Base-by-base conservation (phyloP, 2,888 invertebrate genomes). In the Hydropsyche betteni region DNA sequence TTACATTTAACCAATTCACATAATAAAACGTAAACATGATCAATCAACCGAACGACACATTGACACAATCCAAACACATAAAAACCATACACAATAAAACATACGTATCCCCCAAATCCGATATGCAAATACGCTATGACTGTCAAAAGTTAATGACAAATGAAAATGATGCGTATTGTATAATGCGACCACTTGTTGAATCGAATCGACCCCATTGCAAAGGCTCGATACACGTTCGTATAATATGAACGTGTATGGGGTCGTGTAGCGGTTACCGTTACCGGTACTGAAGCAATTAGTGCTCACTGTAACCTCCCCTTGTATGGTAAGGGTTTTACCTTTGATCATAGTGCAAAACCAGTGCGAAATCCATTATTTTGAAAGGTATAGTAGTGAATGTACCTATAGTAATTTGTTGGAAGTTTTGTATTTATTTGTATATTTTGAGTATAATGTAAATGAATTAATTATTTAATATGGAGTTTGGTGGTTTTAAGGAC, bases 221-320 rank as follows among this genome's bases (percentile, higher is more conserved):
- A 44, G 44, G 44, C 44, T 16, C 55, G 55, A 16, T 55, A 55
- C 55, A 55, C 55, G n/a, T 55, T 6, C 16, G 55, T 16, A 55
- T 14, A 14, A 55, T 64, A 64, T 6, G 34, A 34, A 12, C 5
- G 7, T 64, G 36, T 44, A 64, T 64, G 34, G 8, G 34, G 64
- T 64, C 8, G n/a, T 34, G 34, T 64, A 36, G 64, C 34, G 64
- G 64, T 64, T 64, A 34, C 36, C 36, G 64, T 44, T 44, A 10
- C 10, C 44, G 44, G 44, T 44, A 44, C 34, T 64, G 64, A 36
- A 64, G 64, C 64, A 64, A 64, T 64, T 64, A 64, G 64, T 34
- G 12, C 24, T 3, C 36, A 34, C 34, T 64, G 64, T 36, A 64
- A 64, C 33, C 64, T 36, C 64, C 24, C 64, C 64, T 34, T n/a